A percentile compares a stretch with the other conserved stretches of the same genome.
Evolutionary conservation across 2,888 invertebrate genomes (phyloP).

Genomic region (Brenthis daphne): DNA sequence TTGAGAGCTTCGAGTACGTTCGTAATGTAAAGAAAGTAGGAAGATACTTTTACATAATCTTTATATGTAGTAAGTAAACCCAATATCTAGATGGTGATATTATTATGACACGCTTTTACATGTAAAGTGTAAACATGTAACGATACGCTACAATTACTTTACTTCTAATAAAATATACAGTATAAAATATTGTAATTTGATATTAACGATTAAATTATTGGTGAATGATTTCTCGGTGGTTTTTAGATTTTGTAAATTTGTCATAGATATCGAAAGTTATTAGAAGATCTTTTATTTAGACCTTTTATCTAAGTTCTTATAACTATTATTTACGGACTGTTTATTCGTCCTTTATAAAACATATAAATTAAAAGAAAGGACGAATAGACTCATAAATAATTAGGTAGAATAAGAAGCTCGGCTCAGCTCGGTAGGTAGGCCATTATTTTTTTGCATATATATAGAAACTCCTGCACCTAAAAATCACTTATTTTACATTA

Average conservation of each 20-base stretch:
- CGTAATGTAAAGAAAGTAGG: not conserved
- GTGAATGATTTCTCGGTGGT: not conserved
- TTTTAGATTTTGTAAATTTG: not conserved
- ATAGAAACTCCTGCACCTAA: too few relatives aligned
- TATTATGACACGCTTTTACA: not conserved
- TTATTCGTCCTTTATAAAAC: too few relatives aligned
- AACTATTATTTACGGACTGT: too few relatives aligned
- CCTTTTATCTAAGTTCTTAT: too few relatives aligned
- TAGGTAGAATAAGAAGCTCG: too few relatives aligned
- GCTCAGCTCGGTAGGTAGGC: too few relatives aligned
- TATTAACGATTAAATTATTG: constrained; percentile 14
- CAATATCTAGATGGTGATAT: not conserved
- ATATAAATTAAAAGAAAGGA: too few relatives aligned
- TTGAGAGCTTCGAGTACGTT: not conserved
- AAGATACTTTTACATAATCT: not conserved
- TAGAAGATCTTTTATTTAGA: too few relatives aligned
- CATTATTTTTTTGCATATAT: too few relatives aligned
- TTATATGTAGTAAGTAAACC: not conserved
- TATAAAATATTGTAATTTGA: constrained; percentile 3
- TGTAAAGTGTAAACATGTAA: not conserved
- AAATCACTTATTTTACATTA: too few relatives aligned
- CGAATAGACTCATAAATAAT: too few relatives aligned
- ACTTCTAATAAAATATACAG: not conserved
- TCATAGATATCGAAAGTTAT: not conserved
- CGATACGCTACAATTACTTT: constrained; percentile 5